Evolutionary conservation across 2,888 invertebrate genomes (phyloP), one percentile per base, ranked within the genome.

Genomic region (Hyalella azteca): DNA sequence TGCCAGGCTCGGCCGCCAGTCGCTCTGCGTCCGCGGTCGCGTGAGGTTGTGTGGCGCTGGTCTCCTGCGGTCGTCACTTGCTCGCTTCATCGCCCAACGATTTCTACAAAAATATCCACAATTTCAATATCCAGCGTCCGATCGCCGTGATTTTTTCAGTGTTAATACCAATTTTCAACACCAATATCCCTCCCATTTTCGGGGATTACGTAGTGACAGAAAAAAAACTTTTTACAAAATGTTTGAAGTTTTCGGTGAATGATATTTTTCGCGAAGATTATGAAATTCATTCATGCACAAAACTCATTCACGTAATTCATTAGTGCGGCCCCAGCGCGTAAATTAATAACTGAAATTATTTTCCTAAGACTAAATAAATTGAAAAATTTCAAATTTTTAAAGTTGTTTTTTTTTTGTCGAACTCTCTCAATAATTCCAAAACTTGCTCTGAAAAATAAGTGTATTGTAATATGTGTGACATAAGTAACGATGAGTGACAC

Each of bases 21-120:
- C 66, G 66, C 66, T 32, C 66, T 66, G 66, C 66, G 66, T 66
- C 66, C 36, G 66, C 36, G 19, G 66, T 66, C 36, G 32, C 36
- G 36, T 36, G 66, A 36, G 66, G 66, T 36, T 66, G 39, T 66
- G 66, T 66, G 66, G 7, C 29, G 66, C 66, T 66, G 13, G 36
- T 13, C 29, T 29, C 7, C 66, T 5, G 36, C 19, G 66, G 36
- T 36, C 66, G 36, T 66, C 66, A 66, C 66, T 66, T n/a, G 66
- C 36, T 66, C 36, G 11, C 66, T 22, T 36, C n/a, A 15, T 54
- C 54, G 54, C 54, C 29, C 29, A 26, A 54, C 22, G 29, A 54
- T 54, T 54, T 29, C 4, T 7, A 3, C 54, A 26, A 54, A 54
- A 54, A 54, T 26, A 54, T 13, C 11, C 11, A 7, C 15, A 50